Evolutionary conservation across 2,113 vertebrate genomes (phyloP).

Genomic region (Lophochroa leadbeateri): DNA sequence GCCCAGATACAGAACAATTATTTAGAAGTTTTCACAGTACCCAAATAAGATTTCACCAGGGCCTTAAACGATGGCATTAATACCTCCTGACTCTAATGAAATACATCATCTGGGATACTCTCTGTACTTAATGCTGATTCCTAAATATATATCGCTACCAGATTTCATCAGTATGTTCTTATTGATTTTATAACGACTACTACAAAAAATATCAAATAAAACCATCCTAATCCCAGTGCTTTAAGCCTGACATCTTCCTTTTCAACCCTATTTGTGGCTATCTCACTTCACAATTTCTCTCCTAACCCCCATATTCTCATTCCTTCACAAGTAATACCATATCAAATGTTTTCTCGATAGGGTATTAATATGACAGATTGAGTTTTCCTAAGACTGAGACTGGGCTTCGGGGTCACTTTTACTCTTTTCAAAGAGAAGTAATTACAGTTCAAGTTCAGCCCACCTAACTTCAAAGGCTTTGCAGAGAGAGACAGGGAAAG

Average conservation of each 20-base stretch:
- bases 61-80: not conserved
- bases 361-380: not conserved
- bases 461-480: not conserved
- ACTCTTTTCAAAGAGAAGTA: not conserved
- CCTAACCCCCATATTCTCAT: not conserved
- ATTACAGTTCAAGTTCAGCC: not conserved
- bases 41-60: not conserved
- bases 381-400: not conserved
- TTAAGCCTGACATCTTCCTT: not conserved
- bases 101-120: not conserved
- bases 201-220: not conserved
- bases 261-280: not conserved
- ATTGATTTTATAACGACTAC: not conserved
- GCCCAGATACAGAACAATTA: not conserved
- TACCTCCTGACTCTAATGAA: not conserved
- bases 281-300: not conserved
- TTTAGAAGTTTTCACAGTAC: not conserved
- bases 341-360: not conserved
- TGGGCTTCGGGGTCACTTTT: not conserved
- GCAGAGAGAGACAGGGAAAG: not conserved
- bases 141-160: not conserved
- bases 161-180: not conserved
- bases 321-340: not conserved
- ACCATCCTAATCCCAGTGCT: not conserved
- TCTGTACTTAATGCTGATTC: not conserved